These are phyloP conservation scores for Heteropelma amictum DNA, from an alignment of 2,888 invertebrate genomes.

Conservation along the genomic window DNA sequence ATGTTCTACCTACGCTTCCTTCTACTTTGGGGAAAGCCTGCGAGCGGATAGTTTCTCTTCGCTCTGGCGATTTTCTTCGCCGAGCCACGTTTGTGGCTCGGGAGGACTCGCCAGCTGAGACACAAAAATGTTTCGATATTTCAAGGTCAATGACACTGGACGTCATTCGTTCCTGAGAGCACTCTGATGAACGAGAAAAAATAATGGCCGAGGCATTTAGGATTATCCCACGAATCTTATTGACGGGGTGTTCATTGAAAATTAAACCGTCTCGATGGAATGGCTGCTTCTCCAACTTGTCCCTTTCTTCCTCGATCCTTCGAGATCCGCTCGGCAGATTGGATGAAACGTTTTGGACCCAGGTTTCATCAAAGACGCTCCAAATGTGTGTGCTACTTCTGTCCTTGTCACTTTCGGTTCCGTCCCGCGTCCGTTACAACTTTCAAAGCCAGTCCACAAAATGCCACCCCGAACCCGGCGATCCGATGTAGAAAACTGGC, in stretches of 20 bases:
- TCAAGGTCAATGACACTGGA: too few species aligned
- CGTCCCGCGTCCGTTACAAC: constrained; percentile 55
- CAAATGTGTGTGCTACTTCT: constrained; percentile 45
- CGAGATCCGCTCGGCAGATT: constrained; percentile 16
- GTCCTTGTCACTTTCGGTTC: constrained; percentile 55
- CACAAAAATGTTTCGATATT: too few species aligned
- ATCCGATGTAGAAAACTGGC: neutral
- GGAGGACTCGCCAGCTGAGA: too few species aligned
- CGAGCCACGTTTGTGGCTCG: too few species aligned
- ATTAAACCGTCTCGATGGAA: too few species aligned
- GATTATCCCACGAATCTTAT: too few species aligned
- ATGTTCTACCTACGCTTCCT: constrained; percentile 16
- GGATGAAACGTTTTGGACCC: constrained; percentile 10
- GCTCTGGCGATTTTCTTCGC: neutral
- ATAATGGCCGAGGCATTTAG: too few species aligned
- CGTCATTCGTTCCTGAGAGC: too few species aligned
- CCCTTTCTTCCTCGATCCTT: neutral
- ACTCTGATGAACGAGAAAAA: too few species aligned
- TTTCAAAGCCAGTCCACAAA: constrained; percentile 4
- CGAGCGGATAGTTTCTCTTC: neutral
- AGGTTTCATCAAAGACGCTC: constrained; percentile 51
- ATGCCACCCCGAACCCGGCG: neutral
- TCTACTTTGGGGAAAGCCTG: constrained; percentile 1
- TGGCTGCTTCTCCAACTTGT: neutral
- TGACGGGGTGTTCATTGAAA: too few species aligned